Evolutionary conservation across 2,888 invertebrate species (phyloP).

Genomic region (Pristionchus arcanus): DNA sequence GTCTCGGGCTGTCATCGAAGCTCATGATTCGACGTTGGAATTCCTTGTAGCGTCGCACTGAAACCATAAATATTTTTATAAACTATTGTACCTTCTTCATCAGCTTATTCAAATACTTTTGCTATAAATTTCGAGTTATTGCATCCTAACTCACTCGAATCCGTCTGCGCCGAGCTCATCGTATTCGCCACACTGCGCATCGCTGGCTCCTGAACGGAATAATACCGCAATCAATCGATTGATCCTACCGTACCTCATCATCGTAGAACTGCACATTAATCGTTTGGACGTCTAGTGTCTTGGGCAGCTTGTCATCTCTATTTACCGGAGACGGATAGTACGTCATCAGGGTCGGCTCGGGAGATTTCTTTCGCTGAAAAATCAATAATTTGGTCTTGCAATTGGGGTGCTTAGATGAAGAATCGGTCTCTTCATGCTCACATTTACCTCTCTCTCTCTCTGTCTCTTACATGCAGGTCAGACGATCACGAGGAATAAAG

Average conservation of each 20-base stretch:
- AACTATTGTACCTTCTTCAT: no score
- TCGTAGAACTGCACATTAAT: slow-evolving; percentile 47
- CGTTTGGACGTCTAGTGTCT: slow-evolving; percentile 6
- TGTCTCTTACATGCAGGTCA: no score
- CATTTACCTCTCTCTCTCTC: no score
- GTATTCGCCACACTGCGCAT: slow-evolving; percentile 42
- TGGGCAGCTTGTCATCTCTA: slow-evolving; percentile 22
- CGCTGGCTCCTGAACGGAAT: slow-evolving; percentile 14
- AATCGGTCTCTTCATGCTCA: no score
- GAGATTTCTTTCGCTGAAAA: not conserved
- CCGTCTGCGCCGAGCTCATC: slow-evolving; percentile 21
- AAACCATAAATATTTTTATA: no score
- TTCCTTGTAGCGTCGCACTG: slow-evolving; percentile 41
- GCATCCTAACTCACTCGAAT: slow-evolving; percentile 19
- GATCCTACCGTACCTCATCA: slow-evolving; percentile 27
- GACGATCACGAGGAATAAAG: no score
- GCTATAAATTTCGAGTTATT: no score
- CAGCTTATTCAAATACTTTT: no score
- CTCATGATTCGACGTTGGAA: slow-evolving; percentile 26
- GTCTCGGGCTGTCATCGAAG: not conserved
- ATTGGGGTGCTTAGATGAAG: no score
- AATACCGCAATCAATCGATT: not conserved
- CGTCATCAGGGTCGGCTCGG: slow-evolving; percentile 22
- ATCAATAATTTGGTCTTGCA: not conserved
- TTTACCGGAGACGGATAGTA: slow-evolving; percentile 31